phyloP scores from a whole-genome alignment of 2,113 vertebrate species.

The Thunnus maccoyii region DNA sequence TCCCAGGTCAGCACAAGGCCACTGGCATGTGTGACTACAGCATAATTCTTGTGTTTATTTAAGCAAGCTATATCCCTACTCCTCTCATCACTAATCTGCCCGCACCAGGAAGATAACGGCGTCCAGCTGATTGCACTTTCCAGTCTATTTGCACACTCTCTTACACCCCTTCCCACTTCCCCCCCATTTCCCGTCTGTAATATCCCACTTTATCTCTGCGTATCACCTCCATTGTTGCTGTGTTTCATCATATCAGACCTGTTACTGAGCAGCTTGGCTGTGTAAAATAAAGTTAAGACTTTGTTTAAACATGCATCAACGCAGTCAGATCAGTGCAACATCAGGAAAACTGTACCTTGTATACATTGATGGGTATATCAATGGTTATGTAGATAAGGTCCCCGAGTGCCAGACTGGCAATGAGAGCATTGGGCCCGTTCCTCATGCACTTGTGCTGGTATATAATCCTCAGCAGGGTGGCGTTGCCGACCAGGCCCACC shows the following conservation, averaged over 20 bases:
- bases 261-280: slow-evolving; percentile 17
- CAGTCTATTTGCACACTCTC: slow-evolving; percentile 49
- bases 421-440: slow-evolving; percentile 97
- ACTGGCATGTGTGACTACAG: slow-evolving; percentile 56
- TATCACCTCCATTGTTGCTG: slow-evolving; percentile 40
- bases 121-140: slow-evolving; percentile 71
- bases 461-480: slow-evolving; percentile 97
- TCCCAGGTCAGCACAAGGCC: slow-evolving; percentile 55
- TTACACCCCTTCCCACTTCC: background rate
- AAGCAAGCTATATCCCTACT: slow-evolving; percentile 62
- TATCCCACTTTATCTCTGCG: slow-evolving; percentile 47
- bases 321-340: background rate
- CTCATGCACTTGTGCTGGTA: slow-evolving; percentile 99
- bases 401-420: slow-evolving; percentile 96
- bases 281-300: slow-evolving; percentile 8
- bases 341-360: slow-evolving; percentile 89
- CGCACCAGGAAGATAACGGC: slow-evolving; percentile 63
- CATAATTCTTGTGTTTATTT: slow-evolving; percentile 74
- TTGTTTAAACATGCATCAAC: background rate
- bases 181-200: slow-evolving; percentile 34
- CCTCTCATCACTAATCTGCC: slow-evolving; percentile 75
- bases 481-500: slow-evolving; percentile 96
- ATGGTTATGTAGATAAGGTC: slow-evolving; percentile 98
- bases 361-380: slow-evolving; percentile 93
- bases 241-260: slow-evolving; percentile 39